These are phyloP conservation scores for Andrena chrysosceles DNA, from an alignment of 2,888 invertebrate species.

Conservation along the genomic window DNA sequence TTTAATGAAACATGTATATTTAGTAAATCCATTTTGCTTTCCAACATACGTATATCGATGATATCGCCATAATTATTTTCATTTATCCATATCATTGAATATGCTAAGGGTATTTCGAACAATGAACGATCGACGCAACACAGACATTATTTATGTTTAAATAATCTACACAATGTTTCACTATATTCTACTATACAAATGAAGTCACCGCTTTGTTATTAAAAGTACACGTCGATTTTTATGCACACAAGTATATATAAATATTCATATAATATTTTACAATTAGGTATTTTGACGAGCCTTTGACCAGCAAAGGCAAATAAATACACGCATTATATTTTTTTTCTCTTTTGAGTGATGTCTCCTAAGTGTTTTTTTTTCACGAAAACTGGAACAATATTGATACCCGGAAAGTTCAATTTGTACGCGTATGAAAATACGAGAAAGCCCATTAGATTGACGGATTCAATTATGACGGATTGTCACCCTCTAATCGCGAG, in stretches of 20 bases:
- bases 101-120: conserved; percentile 17
- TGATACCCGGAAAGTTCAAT: conserved; percentile 2
- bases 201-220: conserved; percentile 52
- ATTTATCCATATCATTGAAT: conserved; percentile 1
- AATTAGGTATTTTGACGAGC: conserved; percentile 53
- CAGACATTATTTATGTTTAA: conserved; percentile 29
- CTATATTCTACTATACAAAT: conserved; percentile 35
- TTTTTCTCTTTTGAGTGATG: conserved; percentile 6
- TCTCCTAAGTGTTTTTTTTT: not conserved
- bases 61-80: conserved; percentile 23
- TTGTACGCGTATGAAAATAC: conserved; percentile 19
- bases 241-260: conserved; percentile 48
- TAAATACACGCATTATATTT: conserved; percentile 57
- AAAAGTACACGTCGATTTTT: conserved; percentile 53
- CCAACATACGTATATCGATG: conserved; percentile 24
- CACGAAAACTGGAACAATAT: conserved; percentile 16
- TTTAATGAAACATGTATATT: conserved; percentile 56
- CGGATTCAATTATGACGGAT: conserved; percentile 18
- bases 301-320: conserved; percentile 70
- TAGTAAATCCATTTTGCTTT: conserved; percentile 37
- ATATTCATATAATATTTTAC: conserved; percentile 51
- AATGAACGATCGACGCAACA: conserved; percentile 7
- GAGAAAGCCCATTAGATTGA: conserved; percentile 5
- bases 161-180: conserved; percentile 30
- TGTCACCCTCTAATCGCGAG: conserved; percentile 19